Evolutionary conservation across 2,888 invertebrate genomes (phyloP).

Genomic region (Schrankia costaestrigalis): DNA sequence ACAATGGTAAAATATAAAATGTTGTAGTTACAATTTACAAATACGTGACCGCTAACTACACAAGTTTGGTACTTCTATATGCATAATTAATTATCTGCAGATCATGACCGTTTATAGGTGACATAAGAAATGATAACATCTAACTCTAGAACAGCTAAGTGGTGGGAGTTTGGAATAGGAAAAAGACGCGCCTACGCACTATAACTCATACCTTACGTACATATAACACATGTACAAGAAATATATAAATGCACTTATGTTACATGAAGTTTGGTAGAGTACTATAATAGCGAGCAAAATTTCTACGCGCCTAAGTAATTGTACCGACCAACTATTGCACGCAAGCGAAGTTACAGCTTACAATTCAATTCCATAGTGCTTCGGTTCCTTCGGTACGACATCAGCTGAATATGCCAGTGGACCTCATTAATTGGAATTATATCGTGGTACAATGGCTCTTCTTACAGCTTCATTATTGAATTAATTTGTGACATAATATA

Average conservation of each 20-base stretch:
- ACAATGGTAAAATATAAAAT: slow-evolving; percentile 80
- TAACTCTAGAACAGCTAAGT: slow-evolving; percentile 69
- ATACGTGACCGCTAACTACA: slow-evolving; percentile 78
- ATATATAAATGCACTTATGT: slow-evolving; percentile 1
- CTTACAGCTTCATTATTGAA: no score
- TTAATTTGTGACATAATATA: slow-evolving; percentile 18
- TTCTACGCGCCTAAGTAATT: slow-evolving; percentile 57
- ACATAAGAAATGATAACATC: slow-evolving; percentile 45
- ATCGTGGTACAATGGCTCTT: no score
- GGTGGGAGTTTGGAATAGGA: slow-evolving; percentile 60
- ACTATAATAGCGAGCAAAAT: slow-evolving; percentile 43
- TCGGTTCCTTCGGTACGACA: slow-evolving; percentile 42
- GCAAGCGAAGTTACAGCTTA: slow-evolving; percentile 51
- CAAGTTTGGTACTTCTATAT: slow-evolving; percentile 78
- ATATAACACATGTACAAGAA: slow-evolving; percentile 14
- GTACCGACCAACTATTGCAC: slow-evolving; percentile 64
- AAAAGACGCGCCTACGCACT: slow-evolving; percentile 54
- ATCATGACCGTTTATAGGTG: slow-evolving; percentile 53
- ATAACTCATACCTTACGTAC: slow-evolving; percentile 33
- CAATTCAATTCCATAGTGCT: slow-evolving; percentile 77
- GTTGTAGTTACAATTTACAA: slow-evolving; percentile 78
- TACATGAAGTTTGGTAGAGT: slow-evolving; percentile 21
- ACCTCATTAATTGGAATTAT: slow-evolving; percentile 22
- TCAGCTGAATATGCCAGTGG: slow-evolving; percentile 26
- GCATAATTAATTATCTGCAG: slow-evolving; percentile 57